phyloP scores from a whole-genome alignment of 2,888 invertebrate genomes.

The Chaetogeoica ovagalla region DNA sequence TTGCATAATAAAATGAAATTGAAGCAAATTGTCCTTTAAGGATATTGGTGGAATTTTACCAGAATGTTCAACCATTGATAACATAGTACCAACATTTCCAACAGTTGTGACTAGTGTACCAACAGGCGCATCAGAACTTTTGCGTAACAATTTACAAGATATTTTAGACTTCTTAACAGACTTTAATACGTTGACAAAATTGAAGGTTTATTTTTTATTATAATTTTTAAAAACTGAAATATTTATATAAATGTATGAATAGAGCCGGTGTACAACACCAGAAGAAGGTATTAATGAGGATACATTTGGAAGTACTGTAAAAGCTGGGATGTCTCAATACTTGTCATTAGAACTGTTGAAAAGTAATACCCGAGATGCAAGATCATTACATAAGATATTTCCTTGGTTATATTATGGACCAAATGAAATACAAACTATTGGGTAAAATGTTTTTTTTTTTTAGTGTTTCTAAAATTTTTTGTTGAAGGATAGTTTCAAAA shows the following conservation, averaged over 20 bases:
- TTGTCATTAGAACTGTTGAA: slow-evolving; percentile 91
- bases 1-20: neutral
- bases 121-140: slow-evolving; percentile 91
- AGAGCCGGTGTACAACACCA: slow-evolving; percentile 74
- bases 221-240: neutral
- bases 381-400: slow-evolving; percentile 77
- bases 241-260: neutral
- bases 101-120: slow-evolving; percentile 65
- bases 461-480: neutral
- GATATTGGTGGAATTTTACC: slow-evolving; percentile 89
- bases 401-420: slow-evolving; percentile 90
- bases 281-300: slow-evolving; percentile 86
- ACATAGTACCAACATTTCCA: slow-evolving; percentile 59
- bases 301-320: slow-evolving; percentile 92
- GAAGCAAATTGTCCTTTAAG: slow-evolving; percentile 59
- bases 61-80: slow-evolving; percentile 25
- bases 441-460: slow-evolving; percentile 29
- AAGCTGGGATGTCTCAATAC: slow-evolving; percentile 92
- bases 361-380: slow-evolving; percentile 81
- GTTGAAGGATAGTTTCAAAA: too few species aligned
- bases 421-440: slow-evolving; percentile 41
- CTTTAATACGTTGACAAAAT: slow-evolving; percentile 92
- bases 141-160: slow-evolving; percentile 88
- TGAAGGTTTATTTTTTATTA: slow-evolving; percentile 71
- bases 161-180: slow-evolving; percentile 93